Evolutionary conservation across 2,888 invertebrate species (phyloP).

Genomic region (Drosophila tripunctata): DNA sequence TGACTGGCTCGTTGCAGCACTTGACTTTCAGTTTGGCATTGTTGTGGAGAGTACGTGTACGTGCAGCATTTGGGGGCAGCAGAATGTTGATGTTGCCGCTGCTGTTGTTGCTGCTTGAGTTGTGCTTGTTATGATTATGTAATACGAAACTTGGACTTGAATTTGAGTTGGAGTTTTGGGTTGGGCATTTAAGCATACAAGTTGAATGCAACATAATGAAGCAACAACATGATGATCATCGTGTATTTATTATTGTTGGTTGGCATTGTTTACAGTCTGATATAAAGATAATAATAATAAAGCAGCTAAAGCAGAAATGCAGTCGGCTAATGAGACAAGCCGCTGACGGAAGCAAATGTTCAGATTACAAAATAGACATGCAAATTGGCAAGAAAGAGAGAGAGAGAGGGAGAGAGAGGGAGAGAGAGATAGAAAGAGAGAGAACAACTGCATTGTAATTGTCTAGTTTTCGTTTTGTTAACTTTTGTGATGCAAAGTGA

Average conservation of each 20-base stretch:
- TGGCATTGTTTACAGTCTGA: too few relatives aligned
- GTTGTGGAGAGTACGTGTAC: constrained; percentile 46
- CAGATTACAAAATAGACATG: constrained; percentile 12
- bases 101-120: constrained; percentile 1
- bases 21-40: constrained; percentile 35
- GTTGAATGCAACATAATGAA: constrained; percentile 17
- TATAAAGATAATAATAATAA: constrained; percentile 61
- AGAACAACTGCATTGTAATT: constrained; percentile 41
- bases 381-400: constrained; percentile 1
- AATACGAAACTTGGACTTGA: constrained; percentile 41
- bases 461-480: constrained; percentile 25
- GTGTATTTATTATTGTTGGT: constrained; percentile 39
- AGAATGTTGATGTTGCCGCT: constrained; percentile 14
- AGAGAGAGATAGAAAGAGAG: background rate
- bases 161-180: background rate
- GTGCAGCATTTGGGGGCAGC: constrained; percentile 28
- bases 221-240: constrained; percentile 8
- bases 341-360: constrained; percentile 61
- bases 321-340: constrained; percentile 62
- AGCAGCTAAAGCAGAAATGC: constrained; percentile 44
- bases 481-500: constrained; percentile 48
- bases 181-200: background rate
- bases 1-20: constrained; percentile 29
- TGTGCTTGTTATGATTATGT: constrained; percentile 63
- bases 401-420: background rate